phyloP scores from a whole-genome alignment of 92 coral and sea anemone species.

The Zoanthus gigantus region DNA sequence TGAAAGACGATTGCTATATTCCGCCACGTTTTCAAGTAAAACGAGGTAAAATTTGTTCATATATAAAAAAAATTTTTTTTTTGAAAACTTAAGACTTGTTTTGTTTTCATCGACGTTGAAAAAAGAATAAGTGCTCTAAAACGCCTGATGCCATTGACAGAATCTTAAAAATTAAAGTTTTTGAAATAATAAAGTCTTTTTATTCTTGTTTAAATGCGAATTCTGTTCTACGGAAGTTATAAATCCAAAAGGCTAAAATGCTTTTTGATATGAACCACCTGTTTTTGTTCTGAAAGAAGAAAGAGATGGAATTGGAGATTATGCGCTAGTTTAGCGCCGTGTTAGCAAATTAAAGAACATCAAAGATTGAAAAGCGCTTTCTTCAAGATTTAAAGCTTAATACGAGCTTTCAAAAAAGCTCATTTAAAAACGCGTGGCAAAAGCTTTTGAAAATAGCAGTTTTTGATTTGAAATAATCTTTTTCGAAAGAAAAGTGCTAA shows the following conservation, averaged over 20 bases:
- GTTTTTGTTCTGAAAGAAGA: not conserved
- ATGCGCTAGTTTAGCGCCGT: not conserved
- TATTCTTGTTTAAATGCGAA: not conserved
- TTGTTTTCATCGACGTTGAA: not conserved
- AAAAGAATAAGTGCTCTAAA: not conserved
- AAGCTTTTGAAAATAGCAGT: too few relatives aligned
- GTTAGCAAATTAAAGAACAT: not conserved
- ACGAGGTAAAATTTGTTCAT: not conserved
- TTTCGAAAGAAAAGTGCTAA: too few relatives aligned
- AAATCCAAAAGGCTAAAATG: not conserved
- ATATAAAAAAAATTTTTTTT: not conserved
- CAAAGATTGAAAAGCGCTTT: not conserved
- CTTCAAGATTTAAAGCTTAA: not conserved
- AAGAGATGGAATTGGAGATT: not conserved
- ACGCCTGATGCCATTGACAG: not conserved
- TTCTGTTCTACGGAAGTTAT: constrained; percentile 9
- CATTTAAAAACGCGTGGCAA: too few relatives aligned
- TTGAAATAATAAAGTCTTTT: not conserved
- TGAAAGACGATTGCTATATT: not conserved
- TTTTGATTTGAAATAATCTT: too few relatives aligned
- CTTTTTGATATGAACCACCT: not conserved
- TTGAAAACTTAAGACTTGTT: not conserved
- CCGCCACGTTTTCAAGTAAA: not conserved
- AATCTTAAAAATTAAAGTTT: not conserved
- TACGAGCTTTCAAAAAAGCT: too few relatives aligned